Conservation (phyloP, 2,888 invertebrate genomes). For the Metallyticus violacea region DNA sequence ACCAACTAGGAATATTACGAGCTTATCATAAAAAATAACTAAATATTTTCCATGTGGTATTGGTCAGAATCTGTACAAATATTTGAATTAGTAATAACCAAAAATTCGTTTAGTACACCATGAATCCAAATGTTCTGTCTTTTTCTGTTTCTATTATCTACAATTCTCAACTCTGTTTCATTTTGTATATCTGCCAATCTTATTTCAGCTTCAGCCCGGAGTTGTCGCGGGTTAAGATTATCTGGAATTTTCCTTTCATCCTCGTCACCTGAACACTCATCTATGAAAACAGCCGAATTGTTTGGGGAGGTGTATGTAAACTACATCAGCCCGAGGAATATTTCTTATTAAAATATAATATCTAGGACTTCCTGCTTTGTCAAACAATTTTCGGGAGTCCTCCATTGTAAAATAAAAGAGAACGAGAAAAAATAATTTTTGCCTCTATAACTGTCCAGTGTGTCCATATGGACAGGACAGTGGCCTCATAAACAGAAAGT, state of each 20-base stretch:
- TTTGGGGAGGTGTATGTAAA: not conserved
- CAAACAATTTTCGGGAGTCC: too few relatives aligned
- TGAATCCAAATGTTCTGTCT: not conserved
- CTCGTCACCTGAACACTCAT: too few relatives aligned
- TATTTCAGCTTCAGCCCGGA: not conserved
- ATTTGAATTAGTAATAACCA: not conserved
- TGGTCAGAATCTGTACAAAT: not conserved
- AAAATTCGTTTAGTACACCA: not conserved
- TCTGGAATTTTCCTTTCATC: not conserved
- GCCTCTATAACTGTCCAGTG: too few relatives aligned
- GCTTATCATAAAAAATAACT: not conserved
- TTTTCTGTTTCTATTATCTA: not conserved
- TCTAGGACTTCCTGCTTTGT: not conserved
- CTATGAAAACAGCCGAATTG: not conserved
- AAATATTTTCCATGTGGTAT: not conserved
- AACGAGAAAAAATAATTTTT: too few relatives aligned
- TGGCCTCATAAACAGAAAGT: too few relatives aligned
- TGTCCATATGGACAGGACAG: too few relatives aligned
- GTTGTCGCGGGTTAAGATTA: not conserved
- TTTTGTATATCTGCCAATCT: not conserved
- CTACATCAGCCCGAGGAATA: not conserved
- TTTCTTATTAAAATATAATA: too few relatives aligned
- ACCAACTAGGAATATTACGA: not conserved
- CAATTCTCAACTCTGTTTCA: not conserved
- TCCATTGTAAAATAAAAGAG: too few relatives aligned